Evolutionary conservation across 2,888 invertebrate species (phyloP).

Genomic region (Zaprionus obscuricornis): DNA sequence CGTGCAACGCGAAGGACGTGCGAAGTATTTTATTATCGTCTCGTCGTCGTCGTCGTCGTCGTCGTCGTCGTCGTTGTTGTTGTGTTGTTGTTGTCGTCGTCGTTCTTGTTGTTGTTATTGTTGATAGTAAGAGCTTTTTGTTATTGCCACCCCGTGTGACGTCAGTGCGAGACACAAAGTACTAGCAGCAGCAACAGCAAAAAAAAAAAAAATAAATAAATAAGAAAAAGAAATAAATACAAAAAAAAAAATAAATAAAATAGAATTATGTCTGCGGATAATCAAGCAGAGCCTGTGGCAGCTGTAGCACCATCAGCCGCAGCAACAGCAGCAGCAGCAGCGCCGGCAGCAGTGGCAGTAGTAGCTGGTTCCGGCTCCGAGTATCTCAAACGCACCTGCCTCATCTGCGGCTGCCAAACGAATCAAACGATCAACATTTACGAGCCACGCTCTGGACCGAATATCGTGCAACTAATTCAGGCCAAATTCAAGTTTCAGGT

Average conservation of each 20-base stretch:
- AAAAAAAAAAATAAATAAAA: background rate
- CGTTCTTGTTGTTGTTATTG: background rate
- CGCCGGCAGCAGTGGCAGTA: conserved; percentile 27
- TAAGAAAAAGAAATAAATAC: background rate
- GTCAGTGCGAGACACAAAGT: background rate
- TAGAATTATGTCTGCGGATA: conserved; percentile 61
- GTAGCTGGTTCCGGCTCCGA: conserved; percentile 45
- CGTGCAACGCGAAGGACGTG: conserved; percentile 80
- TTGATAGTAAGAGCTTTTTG: background rate
- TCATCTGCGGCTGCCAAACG: conserved; percentile 83
- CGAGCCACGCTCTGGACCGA: conserved; percentile 83
- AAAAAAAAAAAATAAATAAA: background rate
- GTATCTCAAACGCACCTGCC: conserved; percentile 83
- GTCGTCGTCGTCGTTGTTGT: conserved; percentile 5
- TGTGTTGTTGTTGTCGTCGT: background rate
- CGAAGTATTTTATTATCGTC: conserved; percentile 10
- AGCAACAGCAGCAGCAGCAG: conserved; percentile 16
- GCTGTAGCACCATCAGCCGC: conserved; percentile 42
- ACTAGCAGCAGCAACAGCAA: background rate
- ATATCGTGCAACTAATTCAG: conserved; percentile 82
- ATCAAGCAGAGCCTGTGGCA: conserved; percentile 62
- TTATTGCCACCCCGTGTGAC: background rate
- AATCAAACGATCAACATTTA: conserved; percentile 83
- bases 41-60: conserved; percentile 3
- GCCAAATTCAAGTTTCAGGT: conserved; percentile 84